Conservation (phyloP, 1,140 invertebrate species). For the Catajapyx aquilonaris region DNA sequence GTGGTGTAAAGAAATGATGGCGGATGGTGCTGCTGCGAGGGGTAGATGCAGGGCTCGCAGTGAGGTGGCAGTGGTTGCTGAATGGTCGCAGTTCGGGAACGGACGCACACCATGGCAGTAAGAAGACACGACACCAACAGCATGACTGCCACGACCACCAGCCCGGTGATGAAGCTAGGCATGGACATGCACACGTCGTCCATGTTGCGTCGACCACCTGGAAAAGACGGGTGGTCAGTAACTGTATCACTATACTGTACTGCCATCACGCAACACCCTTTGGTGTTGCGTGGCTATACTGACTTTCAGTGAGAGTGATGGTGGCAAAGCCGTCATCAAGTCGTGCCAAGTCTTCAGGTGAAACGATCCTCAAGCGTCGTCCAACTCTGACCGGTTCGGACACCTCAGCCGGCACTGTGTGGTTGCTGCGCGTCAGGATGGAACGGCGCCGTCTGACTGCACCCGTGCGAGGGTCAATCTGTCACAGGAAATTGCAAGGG, state of each 20-base stretch:
- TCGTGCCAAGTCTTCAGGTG: constrained; percentile 16
- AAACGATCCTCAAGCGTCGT: constrained; percentile 15
- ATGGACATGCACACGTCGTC: constrained; percentile 23
- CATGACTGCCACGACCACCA: constrained; percentile 20
- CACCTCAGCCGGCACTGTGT: constrained; percentile 11
- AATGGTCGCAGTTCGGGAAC: not conserved
- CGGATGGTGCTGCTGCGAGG: not conserved
- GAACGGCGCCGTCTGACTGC: constrained; percentile 37
- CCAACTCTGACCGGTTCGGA: constrained; percentile 14
- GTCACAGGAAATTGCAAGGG: constrained; percentile 10
- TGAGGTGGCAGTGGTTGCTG: too few relatives aligned
- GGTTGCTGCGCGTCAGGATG: constrained; percentile 35
- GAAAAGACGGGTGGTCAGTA: constrained; percentile 1
- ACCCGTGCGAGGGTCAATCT: constrained; percentile 30
- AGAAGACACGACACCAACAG: constrained; percentile 19
- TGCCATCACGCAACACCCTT: not conserved
- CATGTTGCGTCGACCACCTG: constrained; percentile 3
- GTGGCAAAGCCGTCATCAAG: constrained; percentile 8
- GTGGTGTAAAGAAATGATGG: not conserved
- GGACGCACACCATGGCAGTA: constrained; percentile 17
- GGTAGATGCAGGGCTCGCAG: not conserved
- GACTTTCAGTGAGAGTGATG: constrained; percentile 13
- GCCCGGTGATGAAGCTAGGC: constrained; percentile 20
- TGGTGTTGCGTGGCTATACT: constrained; percentile 6
- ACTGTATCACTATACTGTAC: too few relatives aligned